These are phyloP conservation scores for Pseudochromis fuscus DNA, from an alignment of 2,797 vertebrate species.

Conservation along the genomic window DNA sequence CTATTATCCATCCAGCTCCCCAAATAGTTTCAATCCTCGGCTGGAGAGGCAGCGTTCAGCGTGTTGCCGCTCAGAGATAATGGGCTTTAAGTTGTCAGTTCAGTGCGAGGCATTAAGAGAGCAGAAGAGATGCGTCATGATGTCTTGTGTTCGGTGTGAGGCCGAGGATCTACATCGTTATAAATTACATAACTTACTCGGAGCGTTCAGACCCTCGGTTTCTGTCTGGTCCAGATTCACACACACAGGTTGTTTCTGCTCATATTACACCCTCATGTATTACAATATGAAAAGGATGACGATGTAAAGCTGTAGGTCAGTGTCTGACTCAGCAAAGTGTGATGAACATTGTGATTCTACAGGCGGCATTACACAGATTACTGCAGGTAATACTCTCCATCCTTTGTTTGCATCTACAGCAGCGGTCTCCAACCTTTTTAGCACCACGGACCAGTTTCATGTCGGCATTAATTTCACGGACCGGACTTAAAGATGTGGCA, in stretches of 20 bases:
- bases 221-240: background rate
- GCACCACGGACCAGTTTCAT: too few relatives aligned
- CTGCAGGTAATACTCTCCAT: conserved; percentile 23
- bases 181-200: background rate
- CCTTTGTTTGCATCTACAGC: conserved; percentile 33
- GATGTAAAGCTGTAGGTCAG: background rate
- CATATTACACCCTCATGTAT: background rate
- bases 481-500: too few relatives aligned
- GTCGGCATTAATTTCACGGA: too few relatives aligned
- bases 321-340: conserved; percentile 17
- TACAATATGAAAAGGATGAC: background rate
- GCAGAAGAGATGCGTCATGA: conserved; percentile 17
- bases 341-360: conserved; percentile 21
- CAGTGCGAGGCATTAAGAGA: conserved; percentile 22
- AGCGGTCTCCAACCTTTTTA: too few relatives aligned
- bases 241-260: background rate
- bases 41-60: conserved; percentile 35
- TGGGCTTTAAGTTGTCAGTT: conserved; percentile 46
- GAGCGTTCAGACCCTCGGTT: background rate
- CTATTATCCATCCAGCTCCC: conserved; percentile 54
- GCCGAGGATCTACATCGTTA: background rate
- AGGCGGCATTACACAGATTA: conserved; percentile 16
- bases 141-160: conserved; percentile 15
- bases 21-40: conserved; percentile 37
- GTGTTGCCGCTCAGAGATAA: conserved; percentile 53